Evolutionary conservation across 2,797 vertebrate species (phyloP).

Genomic region (Acanthopagrus latus): DNA sequence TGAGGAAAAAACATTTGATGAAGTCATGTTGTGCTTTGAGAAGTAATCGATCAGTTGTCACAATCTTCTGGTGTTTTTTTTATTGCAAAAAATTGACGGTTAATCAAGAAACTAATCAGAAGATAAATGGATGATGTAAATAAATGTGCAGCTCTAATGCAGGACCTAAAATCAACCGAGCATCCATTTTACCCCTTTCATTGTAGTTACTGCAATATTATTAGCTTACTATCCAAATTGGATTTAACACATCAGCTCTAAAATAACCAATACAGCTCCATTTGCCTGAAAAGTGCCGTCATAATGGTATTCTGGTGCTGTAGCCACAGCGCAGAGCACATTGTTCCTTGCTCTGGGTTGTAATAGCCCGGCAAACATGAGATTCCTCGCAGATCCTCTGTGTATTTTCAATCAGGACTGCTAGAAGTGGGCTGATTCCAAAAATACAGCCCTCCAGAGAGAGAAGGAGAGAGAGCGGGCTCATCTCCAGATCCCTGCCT

Average conservation of each 20-base stretch:
- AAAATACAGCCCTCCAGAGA: conserved; percentile 78
- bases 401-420: conserved; percentile 73
- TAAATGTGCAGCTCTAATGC: neutral
- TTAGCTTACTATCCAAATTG: neutral
- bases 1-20: too few species aligned
- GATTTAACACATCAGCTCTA: neutral
- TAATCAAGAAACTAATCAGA: too few species aligned
- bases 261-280: conserved; percentile 4
- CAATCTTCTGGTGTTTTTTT: too few species aligned
- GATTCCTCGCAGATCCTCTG: conserved; percentile 58
- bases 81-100: too few species aligned
- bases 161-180: neutral
- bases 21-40: too few species aligned
- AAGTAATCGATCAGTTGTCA: too few species aligned
- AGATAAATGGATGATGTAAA: too few species aligned
- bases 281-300: conserved; percentile 22
- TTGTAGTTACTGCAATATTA: neutral
- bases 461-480: conserved; percentile 40
- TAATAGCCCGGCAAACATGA: conserved; percentile 60
- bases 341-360: conserved; percentile 32
- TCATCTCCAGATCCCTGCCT: conserved; percentile 65
- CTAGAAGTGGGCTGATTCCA: conserved; percentile 79
- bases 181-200: neutral
- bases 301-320: conserved; percentile 8
- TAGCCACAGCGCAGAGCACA: conserved; percentile 18